A percentile compares a stretch with the other conserved stretches of the same genome.
Conservation (phyloP, 1,140 invertebrate species). For the Cyclargus thomasi region DNA sequence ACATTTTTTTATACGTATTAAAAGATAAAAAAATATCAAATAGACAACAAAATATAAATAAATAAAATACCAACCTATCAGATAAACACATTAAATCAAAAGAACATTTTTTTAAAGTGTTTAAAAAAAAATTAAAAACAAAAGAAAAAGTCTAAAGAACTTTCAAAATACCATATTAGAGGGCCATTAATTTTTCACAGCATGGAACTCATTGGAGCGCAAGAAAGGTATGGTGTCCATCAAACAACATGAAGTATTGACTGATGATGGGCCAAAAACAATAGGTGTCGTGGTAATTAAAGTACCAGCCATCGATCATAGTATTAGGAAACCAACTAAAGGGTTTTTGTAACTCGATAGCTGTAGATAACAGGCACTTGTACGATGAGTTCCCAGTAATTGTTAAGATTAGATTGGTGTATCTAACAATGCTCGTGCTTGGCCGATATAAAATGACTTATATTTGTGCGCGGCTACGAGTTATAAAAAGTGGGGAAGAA, state of each 20-base stretch:
- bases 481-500: no score
- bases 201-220: conserved; percentile 38
- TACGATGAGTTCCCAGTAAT: background rate
- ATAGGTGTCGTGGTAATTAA: conserved; percentile 65
- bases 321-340: conserved; percentile 46
- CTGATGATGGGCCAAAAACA: conserved; percentile 56
- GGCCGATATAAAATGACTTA: no score
- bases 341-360: conserved; percentile 5
- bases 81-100: background rate
- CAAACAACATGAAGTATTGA: conserved; percentile 59
- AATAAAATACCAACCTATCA: background rate
- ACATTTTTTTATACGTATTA: no score
- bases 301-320: conserved; percentile 39
- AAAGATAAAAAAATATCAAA: no score
- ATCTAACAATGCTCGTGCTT: background rate
- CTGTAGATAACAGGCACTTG: background rate
- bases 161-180: background rate
- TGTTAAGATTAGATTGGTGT: background rate
- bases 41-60: no score
- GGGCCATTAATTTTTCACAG: background rate
- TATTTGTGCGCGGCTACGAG: no score
- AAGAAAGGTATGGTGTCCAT: conserved; percentile 58
- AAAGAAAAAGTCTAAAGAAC: background rate
- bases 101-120: background rate
- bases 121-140: background rate